phyloP scores from a whole-genome alignment of 2,888 invertebrate genomes.

The Drosophila kambysellisi region DNA sequence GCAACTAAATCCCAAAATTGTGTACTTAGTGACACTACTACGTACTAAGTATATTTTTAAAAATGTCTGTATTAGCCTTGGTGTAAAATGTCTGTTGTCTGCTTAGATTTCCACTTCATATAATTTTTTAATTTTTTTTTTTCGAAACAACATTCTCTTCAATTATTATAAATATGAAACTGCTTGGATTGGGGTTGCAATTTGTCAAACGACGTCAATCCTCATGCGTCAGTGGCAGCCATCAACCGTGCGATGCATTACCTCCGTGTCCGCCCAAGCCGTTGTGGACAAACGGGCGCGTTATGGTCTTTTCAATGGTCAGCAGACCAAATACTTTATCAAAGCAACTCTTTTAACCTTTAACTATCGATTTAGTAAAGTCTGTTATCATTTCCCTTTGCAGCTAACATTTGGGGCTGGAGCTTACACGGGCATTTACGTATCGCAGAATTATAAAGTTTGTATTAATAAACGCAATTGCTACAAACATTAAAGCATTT shows the following conservation, averaged over 20 bases:
- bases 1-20: background rate
- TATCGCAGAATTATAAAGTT: conserved; percentile 91
- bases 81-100: background rate
- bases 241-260: conserved; percentile 13
- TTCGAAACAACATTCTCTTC: background rate
- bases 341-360: background rate
- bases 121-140: background rate
- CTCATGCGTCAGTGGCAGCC: background rate
- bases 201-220: conserved; percentile 16
- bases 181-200: conserved; percentile 50
- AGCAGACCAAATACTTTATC: conserved; percentile 9
- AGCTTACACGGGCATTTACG: conserved; percentile 90
- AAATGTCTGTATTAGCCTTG: background rate
- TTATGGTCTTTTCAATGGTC: conserved; percentile 46
- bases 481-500: background rate
- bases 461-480: conserved; percentile 23
- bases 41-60: background rate
- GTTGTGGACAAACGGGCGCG: conserved; percentile 34
- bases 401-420: conserved; percentile 89
- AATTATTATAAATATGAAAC: conserved; percentile 46
- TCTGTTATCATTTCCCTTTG: conserved; percentile 59
- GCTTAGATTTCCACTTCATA: background rate
- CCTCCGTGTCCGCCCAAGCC: conserved; percentile 52
- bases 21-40: background rate
- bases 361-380: background rate